Conservation (phyloP, 1,140 invertebrate species). For the Alviniconcha marisindica region DNA sequence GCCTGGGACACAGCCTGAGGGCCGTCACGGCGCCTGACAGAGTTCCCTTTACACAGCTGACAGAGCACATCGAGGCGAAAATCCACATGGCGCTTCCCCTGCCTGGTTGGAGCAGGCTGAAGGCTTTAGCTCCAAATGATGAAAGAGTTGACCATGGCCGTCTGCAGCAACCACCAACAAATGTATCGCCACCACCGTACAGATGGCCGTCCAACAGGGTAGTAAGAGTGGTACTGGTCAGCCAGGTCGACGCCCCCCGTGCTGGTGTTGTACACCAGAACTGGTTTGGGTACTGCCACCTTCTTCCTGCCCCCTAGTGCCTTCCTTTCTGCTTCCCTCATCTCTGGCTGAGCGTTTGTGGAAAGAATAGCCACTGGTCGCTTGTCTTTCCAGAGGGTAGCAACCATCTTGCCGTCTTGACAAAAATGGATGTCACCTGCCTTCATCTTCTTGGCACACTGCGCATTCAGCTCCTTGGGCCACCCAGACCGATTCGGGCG, state of each 20-base stretch:
- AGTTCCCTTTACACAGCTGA: neutral
- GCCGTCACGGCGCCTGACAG: too few relatives aligned
- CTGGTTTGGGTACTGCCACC: neutral
- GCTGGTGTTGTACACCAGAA: constrained; percentile 20
- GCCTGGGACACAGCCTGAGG: neutral
- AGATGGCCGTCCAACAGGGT: constrained; percentile 13
- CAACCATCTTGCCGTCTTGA: constrained; percentile 16
- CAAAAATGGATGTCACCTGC: neutral
- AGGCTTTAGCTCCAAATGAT: neutral
- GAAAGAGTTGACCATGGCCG: constrained; percentile 16
- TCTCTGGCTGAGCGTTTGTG: constrained; percentile 29
- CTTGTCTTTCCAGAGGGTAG: constrained; percentile 35
- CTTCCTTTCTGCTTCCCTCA: neutral
- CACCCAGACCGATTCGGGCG: neutral
- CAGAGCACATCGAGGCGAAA: neutral
- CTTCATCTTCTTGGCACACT: neutral
- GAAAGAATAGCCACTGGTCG: constrained; percentile 28
- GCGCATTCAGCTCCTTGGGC: neutral
- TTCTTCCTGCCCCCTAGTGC: neutral
- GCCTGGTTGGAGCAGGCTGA: neutral
- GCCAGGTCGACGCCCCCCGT: constrained; percentile 32
- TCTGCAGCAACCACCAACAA: constrained; percentile 23
- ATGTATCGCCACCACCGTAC: constrained; percentile 36
- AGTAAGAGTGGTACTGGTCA: constrained; percentile 30
- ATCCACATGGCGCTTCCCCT: neutral